Base-by-base conservation (phyloP, 2,113 vertebrate genomes). In the Loxodonta africana region DNA sequence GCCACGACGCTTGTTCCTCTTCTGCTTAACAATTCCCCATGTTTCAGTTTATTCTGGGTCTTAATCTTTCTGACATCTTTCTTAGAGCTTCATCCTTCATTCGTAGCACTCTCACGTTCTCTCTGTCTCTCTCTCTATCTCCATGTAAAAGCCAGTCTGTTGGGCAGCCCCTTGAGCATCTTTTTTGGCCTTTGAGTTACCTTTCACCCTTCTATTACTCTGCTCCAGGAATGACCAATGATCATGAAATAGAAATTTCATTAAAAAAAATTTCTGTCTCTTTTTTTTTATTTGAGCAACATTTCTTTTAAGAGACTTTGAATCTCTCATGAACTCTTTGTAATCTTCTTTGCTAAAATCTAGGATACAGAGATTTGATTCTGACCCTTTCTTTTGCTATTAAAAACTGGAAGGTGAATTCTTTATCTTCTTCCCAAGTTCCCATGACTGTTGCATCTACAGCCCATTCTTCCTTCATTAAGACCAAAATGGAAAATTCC, bases 261-360 rank as follows among this genome's bases (percentile, higher is more conserved):
- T 37, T 86, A 80, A 81, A 44, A 67, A 96, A 94, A 60, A 5
- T 11, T 85, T 51, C 74, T 37, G 76, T 69, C 15, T 93, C 30
- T 48, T 94, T 37, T 37, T 37, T 37, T 37, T 37, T 37, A 37
- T 37, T 90, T 78, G 86, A 94, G 14, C 21, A 88, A 86, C 46
- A 81, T 11, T 57, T 77, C 37, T 76, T 95, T 71, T 73, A 86
- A 67, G 73, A 83, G 57, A 92, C 3, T 11, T 88, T 78, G 20
- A 90, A n/a, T 86, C 23, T 94, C 21, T 91, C 41, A 2, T 92
- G 46, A 88, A 67, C 26, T 71, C 20, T 87, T 78, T 94, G 63
- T 23, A 71, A 94, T 76, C 28, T 51, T 94, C 60, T 84, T 94
- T 90, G 84, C 41, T 63, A 84, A 96, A 81, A 65, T 90, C n/a